Evolutionary conservation across 2,113 vertebrate species (phyloP).

Genomic region (Alexandromys fortis): DNA sequence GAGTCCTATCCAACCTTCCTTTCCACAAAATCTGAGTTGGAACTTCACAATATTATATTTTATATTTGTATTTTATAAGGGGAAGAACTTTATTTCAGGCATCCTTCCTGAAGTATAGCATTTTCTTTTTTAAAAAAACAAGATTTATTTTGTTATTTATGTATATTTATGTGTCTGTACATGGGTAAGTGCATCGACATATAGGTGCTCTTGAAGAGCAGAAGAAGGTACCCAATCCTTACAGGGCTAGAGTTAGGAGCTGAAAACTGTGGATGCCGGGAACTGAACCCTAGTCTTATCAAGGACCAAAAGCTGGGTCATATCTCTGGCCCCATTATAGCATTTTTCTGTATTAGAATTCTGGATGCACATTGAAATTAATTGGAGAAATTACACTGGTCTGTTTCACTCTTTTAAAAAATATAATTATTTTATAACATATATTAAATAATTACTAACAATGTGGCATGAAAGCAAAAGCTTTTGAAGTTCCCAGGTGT

Average conservation of each 20-base stretch:
- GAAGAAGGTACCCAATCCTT: background rate
- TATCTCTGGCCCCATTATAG: background rate
- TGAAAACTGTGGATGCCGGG: background rate
- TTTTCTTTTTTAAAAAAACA: background rate
- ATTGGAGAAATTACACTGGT: conserved; percentile 9
- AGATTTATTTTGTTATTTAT: background rate
- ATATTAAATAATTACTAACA: background rate
- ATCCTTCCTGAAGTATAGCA: background rate
- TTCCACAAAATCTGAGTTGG: conserved; percentile 23
- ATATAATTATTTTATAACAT: background rate
- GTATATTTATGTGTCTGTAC: background rate
- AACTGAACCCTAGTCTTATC: background rate
- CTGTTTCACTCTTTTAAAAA: background rate
- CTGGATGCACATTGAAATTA: conserved; percentile 8
- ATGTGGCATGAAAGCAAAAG: background rate
- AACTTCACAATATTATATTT: background rate
- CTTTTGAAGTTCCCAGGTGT: background rate
- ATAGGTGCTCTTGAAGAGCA: background rate
- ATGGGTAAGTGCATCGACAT: too few relatives aligned
- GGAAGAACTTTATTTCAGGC: background rate
- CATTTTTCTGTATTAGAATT: background rate
- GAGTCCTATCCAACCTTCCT: background rate
- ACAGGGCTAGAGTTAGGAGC: background rate
- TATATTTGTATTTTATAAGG: background rate
- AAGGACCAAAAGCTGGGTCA: background rate